Evolutionary conservation across 35 echinoderm and acorn worm species (phyloP), one percentile per base, ranked within the genome.

Genomic region (Ptychodera flava): DNA sequence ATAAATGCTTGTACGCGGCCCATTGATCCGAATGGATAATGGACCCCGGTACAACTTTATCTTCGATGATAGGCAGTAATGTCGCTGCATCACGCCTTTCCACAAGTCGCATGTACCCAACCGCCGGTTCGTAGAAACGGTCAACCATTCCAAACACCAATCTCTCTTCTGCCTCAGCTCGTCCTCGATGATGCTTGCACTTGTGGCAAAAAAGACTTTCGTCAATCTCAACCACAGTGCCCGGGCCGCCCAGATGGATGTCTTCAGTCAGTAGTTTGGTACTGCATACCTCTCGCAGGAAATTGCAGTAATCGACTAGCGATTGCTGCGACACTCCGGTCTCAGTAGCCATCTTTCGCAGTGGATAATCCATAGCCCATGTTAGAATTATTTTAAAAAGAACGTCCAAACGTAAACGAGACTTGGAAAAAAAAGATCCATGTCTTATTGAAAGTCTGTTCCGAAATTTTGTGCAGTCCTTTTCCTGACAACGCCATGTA

Each of bases 1-100:
- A 0, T 14, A 88, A 36, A 0, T 30, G n/a, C 16, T 31, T 33
- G 53, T 92, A 88, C 10, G 86, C 38, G 16, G 36, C 31, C 91
- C 91, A 88, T 53, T 33, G 27, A 34, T 92, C 91, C 1, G 75
- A 88, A 75, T 87, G 86, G 31, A 92, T 85, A 81, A 88, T 81
- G 38, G 79, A 38, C 0, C 86, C 82, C 0, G 86, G 86, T 35
- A 36, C n/a, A 1, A 83, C 76, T 29, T 83, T 35, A 0, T 83
- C 35, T 34, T 92, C 35, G 33, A 92, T 88, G 29, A 84, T 85
- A 0, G 86, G 86, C 0, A 92, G 86, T 1, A 88, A 77, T 14
- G 79, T 91, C 0, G 78, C 78, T 16, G 90, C 90, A 15, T 86
- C 36, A 22, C 90, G 16, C 0, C 37, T 16, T 28, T 38, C 77